Evolutionary conservation across 2,888 invertebrate genomes (phyloP).

Genomic region (Slavum lentiscoides): DNA sequence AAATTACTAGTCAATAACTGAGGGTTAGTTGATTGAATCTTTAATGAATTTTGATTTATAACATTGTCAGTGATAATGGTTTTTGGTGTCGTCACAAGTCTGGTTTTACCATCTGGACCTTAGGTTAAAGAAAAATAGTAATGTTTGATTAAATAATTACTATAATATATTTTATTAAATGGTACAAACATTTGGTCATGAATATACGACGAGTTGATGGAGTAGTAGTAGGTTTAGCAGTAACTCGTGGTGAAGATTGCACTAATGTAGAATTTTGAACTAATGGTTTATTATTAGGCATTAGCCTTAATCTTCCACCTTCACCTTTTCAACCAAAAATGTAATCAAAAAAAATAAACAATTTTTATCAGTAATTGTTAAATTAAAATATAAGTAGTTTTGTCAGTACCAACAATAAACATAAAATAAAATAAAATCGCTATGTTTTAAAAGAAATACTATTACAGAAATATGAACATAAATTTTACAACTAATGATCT

Average conservation of each 20-base stretch:
- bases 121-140: neutral
- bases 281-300: conserved; percentile 44
- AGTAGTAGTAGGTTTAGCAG: conserved; percentile 22
- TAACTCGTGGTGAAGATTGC: conserved; percentile 30
- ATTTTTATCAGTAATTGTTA: too few relatives aligned
- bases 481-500: neutral
- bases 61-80: conserved; percentile 60
- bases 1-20: conserved; percentile 38
- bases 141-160: neutral
- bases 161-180: neutral
- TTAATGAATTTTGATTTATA: conserved; percentile 38
- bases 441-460: neutral
- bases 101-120: conserved; percentile 62
- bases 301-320: conserved; percentile 39
- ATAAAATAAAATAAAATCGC: neutral
- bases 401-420: neutral
- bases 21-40: conserved; percentile 34
- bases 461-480: too few relatives aligned
- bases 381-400: neutral
- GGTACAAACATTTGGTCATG: conserved; percentile 70
- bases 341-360: neutral
- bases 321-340: conserved; percentile 11
- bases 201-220: conserved; percentile 69
- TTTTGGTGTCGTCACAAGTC: conserved; percentile 68
- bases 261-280: conserved; percentile 6